Evolutionary conservation across 2,797 vertebrate species (phyloP), one percentile per base, ranked within the genome.

Genomic region (Pipistrellus pipistrellus): DNA sequence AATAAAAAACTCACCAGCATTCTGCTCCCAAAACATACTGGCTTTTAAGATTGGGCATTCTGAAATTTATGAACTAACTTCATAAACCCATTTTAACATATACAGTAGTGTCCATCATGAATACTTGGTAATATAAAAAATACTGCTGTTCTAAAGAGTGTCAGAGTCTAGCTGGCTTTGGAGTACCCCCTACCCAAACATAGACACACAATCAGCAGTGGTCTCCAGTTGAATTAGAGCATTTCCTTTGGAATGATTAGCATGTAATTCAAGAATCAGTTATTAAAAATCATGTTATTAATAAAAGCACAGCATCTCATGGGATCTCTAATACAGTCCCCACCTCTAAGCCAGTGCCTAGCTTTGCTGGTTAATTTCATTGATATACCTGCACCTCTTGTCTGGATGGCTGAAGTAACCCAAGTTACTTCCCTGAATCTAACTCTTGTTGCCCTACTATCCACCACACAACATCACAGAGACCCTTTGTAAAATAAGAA

Each of bases 51-150:
- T 35, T 82, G 85, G 92, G 48, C 91, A 95, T 91, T 87, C 85
- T 96, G 92, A 95, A 95, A 97, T 97, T 95, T 96, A 93, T 97
- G 95, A 96, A 96, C 95, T 92, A 90, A 95, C 96, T 92, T 94
- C 53, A 94, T 90, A 96, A 95, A 72, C 55, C 91, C 48, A 66
- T 88, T 94, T 94, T 78, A 93, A 96, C 95, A 94, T 46, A 80
- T 4, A 81, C 84, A 85, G 83, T 32, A n/a, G 53, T 96, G 35
- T 57, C 59, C 82, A 53, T 51, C 38, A 81, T 8, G 59, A 93
- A 62, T 80, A 53, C 88, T 69, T 62, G 59, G 23, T 88, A 82
- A 95, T 53, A 83, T 14, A 59, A 62, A 86, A 85, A 88, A 72
- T 57, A 73, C 6, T 27, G 6, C 27, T 75, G 75, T 85, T 68